Evolutionary conservation across 2,113 vertebrate species (phyloP), one percentile per base, ranked within the genome.

Genomic region (Brachyhypopomus gauderio): DNA sequence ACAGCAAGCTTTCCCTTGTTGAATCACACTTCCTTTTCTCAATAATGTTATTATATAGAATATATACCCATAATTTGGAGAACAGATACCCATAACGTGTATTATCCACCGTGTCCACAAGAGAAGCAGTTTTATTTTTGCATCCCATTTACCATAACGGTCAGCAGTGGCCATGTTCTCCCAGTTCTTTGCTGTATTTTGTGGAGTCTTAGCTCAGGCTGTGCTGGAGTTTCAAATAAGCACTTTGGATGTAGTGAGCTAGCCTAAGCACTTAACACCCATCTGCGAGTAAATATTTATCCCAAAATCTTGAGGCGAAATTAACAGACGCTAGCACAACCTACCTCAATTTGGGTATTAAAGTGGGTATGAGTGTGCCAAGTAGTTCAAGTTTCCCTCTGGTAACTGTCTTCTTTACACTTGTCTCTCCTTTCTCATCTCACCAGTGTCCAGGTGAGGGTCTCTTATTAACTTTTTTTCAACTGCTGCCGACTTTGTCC

Each of bases 261-360:
- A 63, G 23, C 12, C 23, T 63, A 63, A 63, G 60, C 60, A 14
- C 8, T 63, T 63, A 9, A 63, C 60, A 63, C 60, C 60, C 60
- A 63, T 63, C 60, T 63, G 63, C 19, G 27, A 66, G 63, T 30
- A 66, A 66, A 63, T 63, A 63, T 34, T 66, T 34, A 30, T 34
- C 63, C 63, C 45, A 34, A 34, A 30, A 19, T 5, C 12, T 34
- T 69, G 17, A 19, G 64, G 27, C 30, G 16, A 67, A 67, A 34
- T 36, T 36, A 67, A 27, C 63, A 66, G 63, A 66, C 27, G 16
- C 27, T 66, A 36, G 63, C 63, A 66, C 63, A 69, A 41, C 66
- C 66, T 69, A 27, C 5, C 19, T 69, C 66, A 41, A 8, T 20
- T 41, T 69, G 66, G 34, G 66, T 41, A 69, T 69, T 69, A 41